Base-by-base conservation (phyloP, 2,888 invertebrate species). In the Drosophila algonquin region DNA sequence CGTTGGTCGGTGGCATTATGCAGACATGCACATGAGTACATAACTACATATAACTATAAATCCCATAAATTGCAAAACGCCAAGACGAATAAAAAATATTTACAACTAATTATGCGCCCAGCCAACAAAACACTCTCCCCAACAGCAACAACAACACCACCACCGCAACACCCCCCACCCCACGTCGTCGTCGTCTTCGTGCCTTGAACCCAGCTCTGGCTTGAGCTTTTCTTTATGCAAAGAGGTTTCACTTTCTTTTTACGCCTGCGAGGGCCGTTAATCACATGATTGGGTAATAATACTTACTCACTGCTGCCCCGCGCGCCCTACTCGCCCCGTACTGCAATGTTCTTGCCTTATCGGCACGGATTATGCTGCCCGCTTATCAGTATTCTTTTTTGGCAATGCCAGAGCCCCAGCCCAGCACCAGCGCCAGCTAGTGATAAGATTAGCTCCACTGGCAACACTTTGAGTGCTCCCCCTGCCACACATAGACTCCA, bases 281-380 rank as follows among this genome's bases (percentile, higher is more conserved):
- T 81, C 77, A 75, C 65, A 60, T 73, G 83, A 84, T 83, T 84
- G 75, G 80, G 81, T 87, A 84, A 87, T 80, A 58, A 46, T 53
- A 45, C 21, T 0, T 24, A 24, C 58, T 70, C 48, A 44, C 68
- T 63, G 86, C 75, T 73, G 68, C 68, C 14, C 27, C 27, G 0
- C 24, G 3, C 1, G 12, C 35, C 35, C 35, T 32, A 32, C 10
- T 12, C 32, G 27, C 8, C 8, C 30, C 30, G 7, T 8, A 8
- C 30, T 30, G 8, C 30, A 30, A 76, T 70, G 67, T 50, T 61
- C 32, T 9, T 27, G 40, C 57, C 69, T 80, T 85, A 81, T 81
- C 85, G 63, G 45, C 10, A 8, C 12, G 69, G 71, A 47, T 71
- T 72, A 63, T 63, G 65, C 67, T 67, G 65, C 44, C 65, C 56